Base-by-base conservation (phyloP, 1,140 invertebrate species). In the Metaphire vulgaris region DNA sequence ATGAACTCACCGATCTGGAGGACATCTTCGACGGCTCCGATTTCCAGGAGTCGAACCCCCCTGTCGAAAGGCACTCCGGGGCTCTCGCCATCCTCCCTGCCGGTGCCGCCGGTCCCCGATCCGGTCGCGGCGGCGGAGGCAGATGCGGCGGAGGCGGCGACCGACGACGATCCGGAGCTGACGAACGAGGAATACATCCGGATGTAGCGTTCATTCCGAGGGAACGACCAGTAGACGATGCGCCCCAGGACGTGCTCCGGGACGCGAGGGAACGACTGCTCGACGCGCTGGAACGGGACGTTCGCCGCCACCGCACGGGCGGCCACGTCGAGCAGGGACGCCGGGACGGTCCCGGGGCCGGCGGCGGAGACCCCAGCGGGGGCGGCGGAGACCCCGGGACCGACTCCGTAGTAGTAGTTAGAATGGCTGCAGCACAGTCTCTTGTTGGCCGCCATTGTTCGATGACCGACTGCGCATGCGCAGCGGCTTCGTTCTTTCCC, bases 1-100 rank as follows among this genome's bases (percentile, higher is more conserved):
- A n/a, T n/a, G n/a, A 72, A 92, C 92, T 92, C 87, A 94, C 93
- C 93, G 85, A 94, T 92, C 93, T 94, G 93, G 80, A 94, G 88
- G 75, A 93, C 92, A 85, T 89, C 90, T 84, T 92, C 90, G 76
- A 94, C 92, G 85, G 91, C 91, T 80, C 91, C 91, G 73, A 88
- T 89, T 84, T 93, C 92, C 77, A 93, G 89, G 80, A 93, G 88
- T 84, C 91, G 91, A 85, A 93, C 89, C 84, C 92, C 92, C 86
- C 91, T 91, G 87, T 92, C 91, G 87, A 93, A 93, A 80, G 92
- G 92, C 79, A 93, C 88, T 88, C 91, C 92, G 83, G 91, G 90
- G 82, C 90, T 90, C 86, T 92, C 91, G 77, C 81, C 82, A 74
- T 84, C 83, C 78, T 86, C 84, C 76, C 79, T 79, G 77, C 76